Base-by-base conservation (phyloP, 2,797 vertebrate genomes). In the Miichthys miiuy region DNA sequence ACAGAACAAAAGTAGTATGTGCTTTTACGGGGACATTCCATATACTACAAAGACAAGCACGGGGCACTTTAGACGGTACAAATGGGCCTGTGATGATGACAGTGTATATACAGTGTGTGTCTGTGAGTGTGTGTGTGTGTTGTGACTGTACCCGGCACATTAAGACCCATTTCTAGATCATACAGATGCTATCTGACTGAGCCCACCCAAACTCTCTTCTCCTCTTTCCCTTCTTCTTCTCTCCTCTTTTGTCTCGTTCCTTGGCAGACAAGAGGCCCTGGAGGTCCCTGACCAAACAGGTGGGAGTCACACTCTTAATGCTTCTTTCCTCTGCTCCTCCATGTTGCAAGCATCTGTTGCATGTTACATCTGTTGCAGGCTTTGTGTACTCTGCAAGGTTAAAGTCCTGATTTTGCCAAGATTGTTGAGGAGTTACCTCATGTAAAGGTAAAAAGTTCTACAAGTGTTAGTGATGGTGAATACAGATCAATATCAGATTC, bases 251-350 rank as follows among this genome's bases (percentile, higher is more conserved):
- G 83, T 92, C 73, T 88, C 11, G 6, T 69, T 90, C 74, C 77
- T 60, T 82, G 76, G 79, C 90, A 96, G 95, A 82, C 90, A 96
- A 93, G 90, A 95, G 90, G 87, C 88, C 94, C 66, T 96, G 95
- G 95, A 92, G 89, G 87, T 95, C 94, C 83, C 93, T 96, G 91
- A 94, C 90, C 87, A 96, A 96, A 91, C 95, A 96, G 95, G 95
- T 96, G 90, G 90, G 92, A 81, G 84, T 90, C 84, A 86, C 81
- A 86, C 87, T 77, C 74, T 77, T 72, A 64, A 86, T 74, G 46
- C 34, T 61, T 73, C 68, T 84, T 70, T 84, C 52, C 77, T 17
- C 38, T 79, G 60, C 66, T 79, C 54, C 75, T 73, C 73, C 68
- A 41, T 68, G 65, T 73, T 80, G 54, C 83, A 82, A 63, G 68